Base-by-base conservation (phyloP, 2,888 invertebrate genomes). In the Pammene aurita region DNA sequence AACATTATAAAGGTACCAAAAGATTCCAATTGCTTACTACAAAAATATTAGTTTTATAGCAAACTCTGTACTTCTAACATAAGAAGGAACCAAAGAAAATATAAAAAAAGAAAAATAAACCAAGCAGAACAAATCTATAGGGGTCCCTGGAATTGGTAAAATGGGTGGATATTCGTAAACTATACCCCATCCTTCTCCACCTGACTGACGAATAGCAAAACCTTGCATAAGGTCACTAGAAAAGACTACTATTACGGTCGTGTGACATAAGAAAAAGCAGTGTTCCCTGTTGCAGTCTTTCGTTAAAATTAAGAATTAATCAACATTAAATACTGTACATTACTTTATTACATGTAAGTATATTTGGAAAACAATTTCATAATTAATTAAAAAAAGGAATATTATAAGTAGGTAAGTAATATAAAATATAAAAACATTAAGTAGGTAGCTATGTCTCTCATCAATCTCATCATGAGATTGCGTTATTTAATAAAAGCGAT, bases 111-210 rank as follows among this genome's bases (percentile, higher is more conserved):
- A 76, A 79, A 85, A 86, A 81, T 81, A 86, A 86, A 84, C 80
- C 77, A 81, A 80, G 83, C 78, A 79, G 82, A 85, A 86, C 86
- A 85, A 86, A 87, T 86, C 83, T 78, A 80, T 78, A 74, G 78
- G 77, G 81, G 77, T 84, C 85, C 86, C 84, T 84, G 80, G 75
- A 78, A 79, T 78, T 78, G 76, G 80, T 76, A 77, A 84, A 84
- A 84, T 81, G 78, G 82, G 80, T 77, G 76, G 80, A 80, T 79
- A 77, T 82, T 76, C 81, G 83, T 83, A 82, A 84, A 85, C 85
- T 85, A 85, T 82, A 83, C 80, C 80, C 79, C 74, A 83, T 84
- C 84, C 81, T 65, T 65, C 64, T 58, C 65, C 65, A 69, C 69
- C 64, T 69, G 68, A 80, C 71, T 75, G 72, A 71, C 71, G 73